phyloP scores from a whole-genome alignment of 2,797 vertebrate genomes.

The Parambassis ranga region DNA sequence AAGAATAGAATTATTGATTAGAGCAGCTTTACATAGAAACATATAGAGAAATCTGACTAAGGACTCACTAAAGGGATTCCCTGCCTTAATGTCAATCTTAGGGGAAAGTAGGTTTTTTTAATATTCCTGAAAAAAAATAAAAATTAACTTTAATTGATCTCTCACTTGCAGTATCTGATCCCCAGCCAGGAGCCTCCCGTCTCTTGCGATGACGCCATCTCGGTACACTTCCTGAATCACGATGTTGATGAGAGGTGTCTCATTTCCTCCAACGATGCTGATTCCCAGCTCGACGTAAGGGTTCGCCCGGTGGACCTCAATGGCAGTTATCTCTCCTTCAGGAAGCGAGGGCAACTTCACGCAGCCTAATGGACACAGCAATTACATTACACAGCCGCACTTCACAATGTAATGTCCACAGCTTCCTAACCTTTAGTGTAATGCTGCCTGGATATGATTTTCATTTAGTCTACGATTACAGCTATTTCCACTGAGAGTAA shows the following conservation, averaged over 20 bases:
- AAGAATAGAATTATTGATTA: background rate
- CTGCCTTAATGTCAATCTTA: too few relatives aligned
- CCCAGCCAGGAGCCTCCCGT: conserved; percentile 94
- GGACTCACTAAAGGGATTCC: too few relatives aligned
- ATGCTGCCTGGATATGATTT: conserved; percentile 26
- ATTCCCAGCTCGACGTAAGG: conserved; percentile 96
- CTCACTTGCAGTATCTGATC: conserved; percentile 97
- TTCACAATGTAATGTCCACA: conserved; percentile 11
- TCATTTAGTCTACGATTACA: conserved; percentile 3
- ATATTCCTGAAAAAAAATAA: too few relatives aligned
- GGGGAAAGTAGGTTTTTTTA: too few relatives aligned
- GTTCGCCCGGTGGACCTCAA: conserved; percentile 95
- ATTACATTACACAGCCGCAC: conserved; percentile 18
- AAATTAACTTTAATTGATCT: background rate
- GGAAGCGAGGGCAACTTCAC: conserved; percentile 92
- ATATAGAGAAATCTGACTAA: background rate
- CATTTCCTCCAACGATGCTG: conserved; percentile 97
- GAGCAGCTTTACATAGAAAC: background rate
- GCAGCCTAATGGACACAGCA: conserved; percentile 79
- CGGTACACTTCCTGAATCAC: conserved; percentile 99
- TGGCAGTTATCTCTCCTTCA: conserved; percentile 97
- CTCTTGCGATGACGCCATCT: conserved; percentile 94
- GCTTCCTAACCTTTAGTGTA: background rate
- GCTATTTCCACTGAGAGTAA: background rate
- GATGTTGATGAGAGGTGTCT: conserved; percentile 97